Conservation (phyloP, 1,140 invertebrate species). For the Drosophila sp. region DNA sequence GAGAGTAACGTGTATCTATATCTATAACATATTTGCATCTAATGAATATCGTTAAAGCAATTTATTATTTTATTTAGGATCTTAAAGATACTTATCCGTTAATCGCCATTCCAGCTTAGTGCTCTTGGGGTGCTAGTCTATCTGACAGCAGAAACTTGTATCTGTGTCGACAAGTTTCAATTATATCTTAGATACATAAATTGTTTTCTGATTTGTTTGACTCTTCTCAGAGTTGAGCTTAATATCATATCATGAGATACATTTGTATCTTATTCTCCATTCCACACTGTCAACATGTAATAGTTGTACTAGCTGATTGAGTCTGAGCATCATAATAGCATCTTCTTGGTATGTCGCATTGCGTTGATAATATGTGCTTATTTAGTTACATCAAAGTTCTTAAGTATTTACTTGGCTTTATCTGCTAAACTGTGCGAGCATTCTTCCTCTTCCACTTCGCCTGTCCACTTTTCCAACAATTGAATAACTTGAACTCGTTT, state of each 20-base stretch:
- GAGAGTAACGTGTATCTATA: no score
- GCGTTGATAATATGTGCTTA: conserved; percentile 10
- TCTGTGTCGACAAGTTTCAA: no score
- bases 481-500: conserved; percentile 41
- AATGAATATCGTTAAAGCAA: no score
- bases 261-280: not conserved
- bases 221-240: not conserved
- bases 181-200: no score
- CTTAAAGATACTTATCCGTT: no score
- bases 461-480: conserved; percentile 26
- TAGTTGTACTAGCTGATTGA: conserved; percentile 4
- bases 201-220: no score
- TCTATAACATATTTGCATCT: no score
- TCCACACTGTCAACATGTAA: not conserved
- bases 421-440: conserved; percentile 26
- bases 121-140: no score
- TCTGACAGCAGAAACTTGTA: no score
- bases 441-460: conserved; percentile 1
- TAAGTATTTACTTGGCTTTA: conserved; percentile 34
- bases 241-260: not conserved
- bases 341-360: conserved; percentile 2
- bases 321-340: not conserved
- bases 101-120: no score
- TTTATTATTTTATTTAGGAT: no score
- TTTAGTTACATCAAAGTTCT: conserved; percentile 33